phyloP scores from a whole-genome alignment of 2,797 vertebrate genomes.

The Aselliscus stoliczkanus region DNA sequence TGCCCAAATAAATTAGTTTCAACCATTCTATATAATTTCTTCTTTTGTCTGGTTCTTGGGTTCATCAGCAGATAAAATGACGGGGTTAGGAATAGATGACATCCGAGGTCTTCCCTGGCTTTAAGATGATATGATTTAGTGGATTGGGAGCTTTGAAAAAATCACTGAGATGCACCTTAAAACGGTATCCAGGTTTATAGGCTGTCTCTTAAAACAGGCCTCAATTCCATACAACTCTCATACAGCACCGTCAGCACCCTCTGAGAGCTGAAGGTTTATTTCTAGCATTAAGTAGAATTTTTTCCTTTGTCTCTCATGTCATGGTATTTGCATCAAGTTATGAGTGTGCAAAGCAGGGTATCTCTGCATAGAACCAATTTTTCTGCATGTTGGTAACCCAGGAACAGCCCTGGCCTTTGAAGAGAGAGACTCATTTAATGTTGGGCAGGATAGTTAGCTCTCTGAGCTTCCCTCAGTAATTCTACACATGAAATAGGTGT shows the following conservation, averaged over 20 bases:
- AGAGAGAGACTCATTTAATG: not conserved
- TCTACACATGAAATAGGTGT: not conserved
- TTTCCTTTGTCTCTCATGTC: not conserved
- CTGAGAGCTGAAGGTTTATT: not conserved
- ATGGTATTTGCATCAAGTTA: not conserved
- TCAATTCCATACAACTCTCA: fast-evolving
- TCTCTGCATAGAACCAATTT: not conserved
- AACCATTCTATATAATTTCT: not conserved
- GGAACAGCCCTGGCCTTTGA: not conserved
- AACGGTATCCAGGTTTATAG: not conserved
- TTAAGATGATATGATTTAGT: not conserved
- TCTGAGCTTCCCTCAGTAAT: not conserved
- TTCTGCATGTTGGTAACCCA: not conserved
- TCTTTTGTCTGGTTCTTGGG: not conserved
- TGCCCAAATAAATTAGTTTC: not conserved
- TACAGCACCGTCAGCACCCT: fast-evolving
- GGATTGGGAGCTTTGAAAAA: not conserved
- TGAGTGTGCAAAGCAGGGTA: not conserved
- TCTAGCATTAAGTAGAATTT: not conserved
- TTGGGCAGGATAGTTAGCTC: not conserved
- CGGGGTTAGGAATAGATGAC: not conserved
- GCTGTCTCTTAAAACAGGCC: not conserved
- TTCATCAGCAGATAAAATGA: not conserved
- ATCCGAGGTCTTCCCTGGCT: not conserved
- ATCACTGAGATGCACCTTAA: not conserved